phyloP scores from a whole-genome alignment of 2,113 vertebrate genomes.

The Onychostoma macrolepis region DNA sequence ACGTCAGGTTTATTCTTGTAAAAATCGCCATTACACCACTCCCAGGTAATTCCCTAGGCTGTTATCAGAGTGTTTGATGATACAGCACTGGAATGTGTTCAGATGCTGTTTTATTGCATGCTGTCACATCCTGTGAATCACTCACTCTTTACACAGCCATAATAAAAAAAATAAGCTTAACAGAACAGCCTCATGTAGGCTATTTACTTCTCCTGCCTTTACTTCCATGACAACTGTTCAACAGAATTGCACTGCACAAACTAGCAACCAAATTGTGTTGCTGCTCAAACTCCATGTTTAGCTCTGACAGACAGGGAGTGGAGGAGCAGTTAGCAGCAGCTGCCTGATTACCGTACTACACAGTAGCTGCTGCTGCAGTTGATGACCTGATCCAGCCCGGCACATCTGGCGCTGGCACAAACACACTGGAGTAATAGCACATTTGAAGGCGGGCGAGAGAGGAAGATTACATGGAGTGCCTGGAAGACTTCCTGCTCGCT shows the following conservation, averaged over 20 bases:
- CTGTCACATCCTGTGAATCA: conserved; percentile 48
- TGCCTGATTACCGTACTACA: conserved; percentile 65
- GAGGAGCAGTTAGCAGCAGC: conserved; percentile 68
- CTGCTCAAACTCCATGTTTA: conserved; percentile 13
- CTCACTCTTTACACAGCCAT: conserved; percentile 27
- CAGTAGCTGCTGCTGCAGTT: conserved; percentile 65
- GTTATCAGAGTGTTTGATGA: conserved; percentile 22
- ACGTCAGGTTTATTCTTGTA: conserved; percentile 35
- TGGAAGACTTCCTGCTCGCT: conserved; percentile 68
- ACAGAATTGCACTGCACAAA: not conserved
- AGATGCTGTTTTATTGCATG: conserved; percentile 35
- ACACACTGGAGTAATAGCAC: conserved; percentile 71
- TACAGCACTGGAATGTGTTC: not conserved
- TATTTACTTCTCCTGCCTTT: not conserved
- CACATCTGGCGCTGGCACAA: conserved; percentile 79
- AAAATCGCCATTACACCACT: not conserved
- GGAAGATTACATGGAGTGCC: conserved; percentile 68
- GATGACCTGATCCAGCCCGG: conserved; percentile 67
- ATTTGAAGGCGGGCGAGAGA: conserved; percentile 61
- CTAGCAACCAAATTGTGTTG: not conserved
- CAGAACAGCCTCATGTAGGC: not conserved
- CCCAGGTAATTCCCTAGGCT: conserved; percentile 10
- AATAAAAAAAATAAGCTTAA: conserved; percentile 16
- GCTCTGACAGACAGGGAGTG: conserved; percentile 53
- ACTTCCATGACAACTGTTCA: not conserved